These are phyloP conservation scores for Capricornis sumatraensis DNA, from an alignment of 2,113 vertebrate genomes.

Conservation along the genomic window DNA sequence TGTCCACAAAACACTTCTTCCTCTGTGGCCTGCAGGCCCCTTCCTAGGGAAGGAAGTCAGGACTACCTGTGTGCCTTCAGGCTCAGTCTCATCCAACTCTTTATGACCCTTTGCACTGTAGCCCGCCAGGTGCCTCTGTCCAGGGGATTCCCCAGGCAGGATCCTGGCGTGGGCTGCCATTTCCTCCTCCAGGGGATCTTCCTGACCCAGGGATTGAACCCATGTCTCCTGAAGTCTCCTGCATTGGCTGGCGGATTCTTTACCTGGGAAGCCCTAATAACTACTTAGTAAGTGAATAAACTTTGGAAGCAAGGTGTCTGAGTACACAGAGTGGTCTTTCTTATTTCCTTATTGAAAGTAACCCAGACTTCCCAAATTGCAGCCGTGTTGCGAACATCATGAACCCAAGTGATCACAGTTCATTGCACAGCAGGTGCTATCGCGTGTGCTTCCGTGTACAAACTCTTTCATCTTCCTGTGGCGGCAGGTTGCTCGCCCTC, in stretches of 20 bases:
- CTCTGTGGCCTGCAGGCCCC: neutral
- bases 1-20: neutral
- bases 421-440: fast-evolving
- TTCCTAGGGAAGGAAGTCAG: neutral
- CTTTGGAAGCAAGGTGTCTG: neutral
- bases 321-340: fast-evolving
- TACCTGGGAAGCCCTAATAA: neutral
- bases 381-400: fast-evolving
- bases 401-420: fast-evolving
- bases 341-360: neutral
- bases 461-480: neutral
- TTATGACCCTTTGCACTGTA: neutral
- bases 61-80: fast-evolving
- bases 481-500: fast-evolving
- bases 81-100: neutral
- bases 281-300: neutral
- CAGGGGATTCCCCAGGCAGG: neutral
- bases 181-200: neutral
- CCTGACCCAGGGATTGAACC: neutral
- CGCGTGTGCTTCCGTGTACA: fast-evolving
- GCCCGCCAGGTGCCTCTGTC: neutral
- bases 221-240: neutral
- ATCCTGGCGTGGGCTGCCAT: neutral
- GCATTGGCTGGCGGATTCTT: neutral
- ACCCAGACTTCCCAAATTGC: fast-evolving